Evolutionary conservation across 1,140 invertebrate species (phyloP).

Genomic region (Pachyrhynchus sulphureomaculatus): DNA sequence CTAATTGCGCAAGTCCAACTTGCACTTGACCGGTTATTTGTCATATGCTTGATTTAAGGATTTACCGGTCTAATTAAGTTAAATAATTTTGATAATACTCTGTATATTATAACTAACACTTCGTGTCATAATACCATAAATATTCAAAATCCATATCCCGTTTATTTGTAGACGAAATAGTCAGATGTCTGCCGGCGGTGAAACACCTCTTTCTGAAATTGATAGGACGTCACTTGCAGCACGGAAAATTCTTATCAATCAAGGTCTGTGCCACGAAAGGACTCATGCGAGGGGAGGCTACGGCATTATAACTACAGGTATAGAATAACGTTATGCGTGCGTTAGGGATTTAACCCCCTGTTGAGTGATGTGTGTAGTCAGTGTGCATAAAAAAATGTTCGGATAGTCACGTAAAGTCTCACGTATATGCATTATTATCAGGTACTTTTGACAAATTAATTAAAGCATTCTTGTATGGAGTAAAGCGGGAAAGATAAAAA

Average conservation of each 20-base stretch:
- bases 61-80: too few species aligned
- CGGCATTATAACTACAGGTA: conserved; percentile 4
- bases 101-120: too few species aligned
- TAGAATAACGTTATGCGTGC: conserved; percentile 9
- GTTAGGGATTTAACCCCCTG: not conserved
- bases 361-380: not conserved
- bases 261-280: not conserved
- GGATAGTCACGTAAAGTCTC: too few species aligned
- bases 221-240: conserved; percentile 16
- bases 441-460: too few species aligned
- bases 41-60: too few species aligned
- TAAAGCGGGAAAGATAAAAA: too few species aligned
- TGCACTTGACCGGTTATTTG: too few species aligned
- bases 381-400: too few species aligned
- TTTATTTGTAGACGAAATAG: conserved; percentile 10
- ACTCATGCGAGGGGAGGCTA: conserved; percentile 1
- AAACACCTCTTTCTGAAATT: conserved; percentile 12
- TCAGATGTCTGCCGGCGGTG: not conserved
- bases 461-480: too few species aligned
- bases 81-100: too few species aligned
- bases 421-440: too few species aligned
- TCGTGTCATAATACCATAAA: not conserved
- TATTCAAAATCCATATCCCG: not conserved
- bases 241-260: conserved; percentile 14
- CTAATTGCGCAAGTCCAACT: too few species aligned